Base-by-base conservation (phyloP, 2,113 vertebrate genomes). In the Catharus minimus region DNA sequence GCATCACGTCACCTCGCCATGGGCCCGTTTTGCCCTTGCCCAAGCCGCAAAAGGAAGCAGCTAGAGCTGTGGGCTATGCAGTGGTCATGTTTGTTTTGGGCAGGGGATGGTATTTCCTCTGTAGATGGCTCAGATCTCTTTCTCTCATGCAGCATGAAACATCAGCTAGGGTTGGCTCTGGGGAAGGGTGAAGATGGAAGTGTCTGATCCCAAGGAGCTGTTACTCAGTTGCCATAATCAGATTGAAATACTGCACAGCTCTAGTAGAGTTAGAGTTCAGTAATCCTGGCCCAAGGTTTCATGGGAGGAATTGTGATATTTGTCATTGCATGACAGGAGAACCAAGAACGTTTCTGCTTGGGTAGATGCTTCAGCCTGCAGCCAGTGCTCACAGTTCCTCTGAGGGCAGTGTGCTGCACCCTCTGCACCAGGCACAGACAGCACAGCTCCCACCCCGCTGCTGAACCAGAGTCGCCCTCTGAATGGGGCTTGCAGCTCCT, bases 41-140 rank as follows among this genome's bases (percentile, higher is more conserved):
- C 61, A 80, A 86, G 89, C 94, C 53, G 0, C 93, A 96, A 92
- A 83, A 88, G 92, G 92, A 92, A 96, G 73, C 90, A 88, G 83
- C 93, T 86, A 82, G 66, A 81, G 38, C 78, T 94, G 93, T 68
- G 93, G 94, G 90, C 94, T 95, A 58, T 85, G 47, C 80, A 39
- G 89, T 81, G 77, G 82, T 91, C 93, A 38, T 82, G 76, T 90
- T 95, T 93, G 90, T 93, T 95, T 94, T 39, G 67, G 68, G 82
- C 69, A 90, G 85, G 69, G 76, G 86, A 82, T 83, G 89, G 68
- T 66, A 84, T 91, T 96, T 96, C 91, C 62, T 93, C 57, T 83
- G 53, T 71, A 87, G 56, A 88, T 91, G 82, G 91, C 89, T 88
- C 68, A 61, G 87, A 94, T 61, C 78, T 87, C 55, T 75, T 90